Percentiles rank a stretch among this genome's conserved stretches.
Conservation (phyloP, 2,797 vertebrate species). For the Amniataba percoides region DNA sequence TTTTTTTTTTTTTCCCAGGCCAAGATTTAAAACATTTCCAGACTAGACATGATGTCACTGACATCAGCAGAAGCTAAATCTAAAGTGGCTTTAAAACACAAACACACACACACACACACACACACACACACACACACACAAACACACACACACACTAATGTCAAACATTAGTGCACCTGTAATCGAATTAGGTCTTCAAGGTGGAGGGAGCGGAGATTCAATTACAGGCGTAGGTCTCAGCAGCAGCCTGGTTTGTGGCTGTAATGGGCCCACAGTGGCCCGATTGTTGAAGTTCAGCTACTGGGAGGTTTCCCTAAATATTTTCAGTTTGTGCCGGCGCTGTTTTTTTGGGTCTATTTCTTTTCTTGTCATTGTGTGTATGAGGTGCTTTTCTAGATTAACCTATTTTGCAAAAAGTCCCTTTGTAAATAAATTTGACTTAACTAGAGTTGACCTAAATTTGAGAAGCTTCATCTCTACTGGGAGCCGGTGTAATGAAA, state of each 20-base stretch:
- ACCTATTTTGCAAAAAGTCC: neutral
- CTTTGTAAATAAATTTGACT: slow-evolving; percentile 22
- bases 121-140: neutral
- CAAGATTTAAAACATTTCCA: slow-evolving; percentile 26
- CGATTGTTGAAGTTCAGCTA: slow-evolving; percentile 29
- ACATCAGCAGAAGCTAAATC: slow-evolving; percentile 42
- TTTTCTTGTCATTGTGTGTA: slow-evolving; percentile 7
- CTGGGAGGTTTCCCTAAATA: slow-evolving; percentile 25
- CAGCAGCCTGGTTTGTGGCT: slow-evolving; percentile 27
- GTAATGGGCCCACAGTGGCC: slow-evolving; percentile 33
- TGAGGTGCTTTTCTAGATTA: slow-evolving; percentile 8
- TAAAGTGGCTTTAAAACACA: slow-evolving; percentile 34
- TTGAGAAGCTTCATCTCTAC: slow-evolving; percentile 15
- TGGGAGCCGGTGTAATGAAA: slow-evolving; percentile 35
- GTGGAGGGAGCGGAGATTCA: slow-evolving; percentile 33
- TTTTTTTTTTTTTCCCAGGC: slow-evolving; percentile 6
- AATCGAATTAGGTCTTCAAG: slow-evolving; percentile 49
- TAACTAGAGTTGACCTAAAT: slow-evolving; percentile 45
- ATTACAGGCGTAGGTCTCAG: slow-evolving; percentile 50
- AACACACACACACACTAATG: slow-evolving; percentile 27
- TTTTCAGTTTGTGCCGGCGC: slow-evolving; percentile 14
- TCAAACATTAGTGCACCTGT: slow-evolving; percentile 57
- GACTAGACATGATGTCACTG: slow-evolving; percentile 69
- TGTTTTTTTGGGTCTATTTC: slow-evolving; percentile 13
- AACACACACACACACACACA: slow-evolving; percentile 1